Evolutionary conservation across 2,113 vertebrate species (phyloP).

Genomic region (Brachirus orientalis): DNA sequence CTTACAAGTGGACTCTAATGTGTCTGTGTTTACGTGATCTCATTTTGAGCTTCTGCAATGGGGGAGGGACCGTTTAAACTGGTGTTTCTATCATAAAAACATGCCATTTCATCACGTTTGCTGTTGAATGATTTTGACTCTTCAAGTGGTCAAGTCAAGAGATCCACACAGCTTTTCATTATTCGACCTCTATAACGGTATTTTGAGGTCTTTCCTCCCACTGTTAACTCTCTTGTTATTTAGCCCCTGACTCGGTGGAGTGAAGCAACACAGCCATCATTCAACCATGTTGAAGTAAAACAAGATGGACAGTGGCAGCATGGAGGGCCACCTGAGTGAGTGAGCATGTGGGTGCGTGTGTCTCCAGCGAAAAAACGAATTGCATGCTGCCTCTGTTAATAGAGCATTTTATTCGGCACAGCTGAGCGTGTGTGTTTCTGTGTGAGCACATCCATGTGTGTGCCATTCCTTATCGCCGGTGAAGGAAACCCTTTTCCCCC

Average conservation of each 20-base stretch:
- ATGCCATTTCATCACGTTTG: neutral
- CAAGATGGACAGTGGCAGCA: constrained; percentile 38
- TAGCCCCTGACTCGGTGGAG: constrained; percentile 19
- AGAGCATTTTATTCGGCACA: constrained; percentile 20
- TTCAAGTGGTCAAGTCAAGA: neutral
- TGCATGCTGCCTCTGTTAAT: neutral
- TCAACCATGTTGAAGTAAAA: constrained; percentile 22
- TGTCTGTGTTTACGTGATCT: constrained; percentile 42
- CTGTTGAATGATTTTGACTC: neutral
- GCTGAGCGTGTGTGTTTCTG: constrained; percentile 20
- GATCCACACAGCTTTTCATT: neutral
- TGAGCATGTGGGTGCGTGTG: neutral
- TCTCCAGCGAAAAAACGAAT: neutral
- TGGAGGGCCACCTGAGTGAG: constrained; percentile 30
- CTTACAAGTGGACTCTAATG: constrained; percentile 50
- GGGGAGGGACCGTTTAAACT: neutral
- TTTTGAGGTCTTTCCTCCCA: constrained; percentile 23
- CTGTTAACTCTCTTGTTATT: constrained; percentile 33
- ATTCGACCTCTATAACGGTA: constrained; percentile 25
- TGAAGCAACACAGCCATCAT: constrained; percentile 37
- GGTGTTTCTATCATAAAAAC: neutral
- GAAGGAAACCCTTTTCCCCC: constrained; percentile 35
- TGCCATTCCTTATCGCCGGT: constrained; percentile 51
- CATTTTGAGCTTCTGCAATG: neutral
- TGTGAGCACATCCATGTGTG: constrained; percentile 13